Base-by-base conservation (phyloP, 1,140 invertebrate genomes). In the Diorhabda carinulata region DNA sequence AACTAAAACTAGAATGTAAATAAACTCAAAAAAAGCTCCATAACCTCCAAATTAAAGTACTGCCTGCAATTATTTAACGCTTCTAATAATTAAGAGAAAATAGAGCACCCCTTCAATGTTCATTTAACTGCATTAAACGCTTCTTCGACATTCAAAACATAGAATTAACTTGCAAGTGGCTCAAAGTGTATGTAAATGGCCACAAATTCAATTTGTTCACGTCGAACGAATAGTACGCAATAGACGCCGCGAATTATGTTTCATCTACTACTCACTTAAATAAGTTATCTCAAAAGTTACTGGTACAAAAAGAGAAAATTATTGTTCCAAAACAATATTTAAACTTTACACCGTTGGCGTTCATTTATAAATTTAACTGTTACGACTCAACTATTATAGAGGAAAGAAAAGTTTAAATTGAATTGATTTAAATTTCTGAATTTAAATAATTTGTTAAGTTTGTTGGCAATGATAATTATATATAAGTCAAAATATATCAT, bases 261-360 rank as follows among this genome's bases (percentile, higher is more conserved):
- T 52, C 47, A 52, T 52, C 47, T n/a, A 52, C 47, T 52, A 52
- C 47, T 52, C 47, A 52, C 6, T 4, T 52, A 52, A 52, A 52
- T 52, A 52, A 52, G 47, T 52, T 52, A 52, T n/a, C 47, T 52
- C 47, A 2, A n/a, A 52, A 52, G 47, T 52, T 52, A 52, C 6
- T n/a, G 47, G 47, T n/a, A 52, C 47, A 52, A 52, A 52, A 52
- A 52, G 47, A 52, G 47, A 2, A 52, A 3, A 3, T 52, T 52
- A 52, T 52, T 52, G 47, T 52, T 52, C 47, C 47, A 52, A 52
- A 52, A 52, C 47, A 52, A 52, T 52, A 52, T 52, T 52, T 52
- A 52, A 52, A 52, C 47, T 52, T 52, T 52, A 6, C 3, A 52
- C 47, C 47, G n/a, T n/a, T 52, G 47, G 47, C 4, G 47, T n/a